A percentile compares a stretch with the other conserved stretches of the same genome.
Evolutionary conservation across 2,888 invertebrate species (phyloP).

Genomic region (Aricia artaxerxes): DNA sequence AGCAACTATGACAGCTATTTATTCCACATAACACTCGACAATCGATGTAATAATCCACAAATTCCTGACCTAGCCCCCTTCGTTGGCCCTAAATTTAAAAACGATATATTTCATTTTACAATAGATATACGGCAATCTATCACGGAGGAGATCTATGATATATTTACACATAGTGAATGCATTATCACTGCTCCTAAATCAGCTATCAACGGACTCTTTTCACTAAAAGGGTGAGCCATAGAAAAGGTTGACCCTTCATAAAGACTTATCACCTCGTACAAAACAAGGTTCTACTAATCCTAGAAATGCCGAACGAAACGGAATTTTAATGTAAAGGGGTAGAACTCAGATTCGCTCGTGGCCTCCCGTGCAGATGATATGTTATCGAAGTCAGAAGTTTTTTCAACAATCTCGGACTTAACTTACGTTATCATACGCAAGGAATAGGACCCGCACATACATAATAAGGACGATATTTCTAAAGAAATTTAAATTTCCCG

Average conservation of each 20-base stretch:
- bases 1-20: constrained; percentile 65
- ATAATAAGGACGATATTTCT: constrained; percentile 81
- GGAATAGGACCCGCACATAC: constrained; percentile 80
- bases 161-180: constrained; percentile 77
- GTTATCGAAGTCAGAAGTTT: constrained; percentile 76
- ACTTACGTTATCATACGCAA: constrained; percentile 79
- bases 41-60: constrained; percentile 40
- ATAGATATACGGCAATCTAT: constrained; percentile 59
- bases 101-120: constrained; percentile 32
- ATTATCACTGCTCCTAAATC: constrained; percentile 80
- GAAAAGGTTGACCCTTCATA: constrained; percentile 82
- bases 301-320: constrained; percentile 49
- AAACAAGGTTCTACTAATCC: constrained; percentile 79
- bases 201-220: constrained; percentile 81
- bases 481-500: constrained; percentile 81
- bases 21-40: constrained; percentile 46
- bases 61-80: constrained; percentile 15
- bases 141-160: constrained; percentile 77
- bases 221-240: constrained; percentile 80
- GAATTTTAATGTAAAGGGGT: constrained; percentile 51
- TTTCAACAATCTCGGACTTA: constrained; percentile 81
- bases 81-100: constrained; percentile 27
- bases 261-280: constrained; percentile 81
- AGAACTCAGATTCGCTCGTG: constrained; percentile 62
- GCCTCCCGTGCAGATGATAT: constrained; percentile 59